Evolutionary conservation across 2,888 invertebrate species (phyloP), one percentile per base, ranked within the genome.

Genomic region (Ypsolopha scabrella): DNA sequence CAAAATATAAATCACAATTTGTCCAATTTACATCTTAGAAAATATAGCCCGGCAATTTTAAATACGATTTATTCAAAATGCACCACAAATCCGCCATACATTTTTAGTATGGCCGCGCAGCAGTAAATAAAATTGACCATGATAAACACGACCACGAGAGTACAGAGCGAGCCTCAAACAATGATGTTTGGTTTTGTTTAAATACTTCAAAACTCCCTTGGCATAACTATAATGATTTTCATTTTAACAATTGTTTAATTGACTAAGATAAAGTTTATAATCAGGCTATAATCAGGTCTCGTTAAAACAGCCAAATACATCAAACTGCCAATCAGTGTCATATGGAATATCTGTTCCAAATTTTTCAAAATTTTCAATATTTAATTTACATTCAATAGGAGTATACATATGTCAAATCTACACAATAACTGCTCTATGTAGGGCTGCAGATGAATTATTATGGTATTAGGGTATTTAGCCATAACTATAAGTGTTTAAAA

Each of bases 261-360:
- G 59, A 43, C 57, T 58, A 13, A 61, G 44, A 52, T 48, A 57
- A 48, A 55, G 51, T 13, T 57, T 50, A 47, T 48, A 37, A 50
- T 54, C 60, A 6, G 48, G n/a, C n/a, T 43, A 11, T 59, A 60
- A 50, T 60, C 57, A 35, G 58, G 59, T 4, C 58, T 44, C 7
- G 57, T 59, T 24, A 58, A 24, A 11, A 59, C 54, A 34, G 52
- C 48, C 34, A 60, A 51, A 33, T 58, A 60, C 57, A 58, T 60
- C 2, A 60, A 37, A 44, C 54, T 52, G 48, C 53, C 55, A 10
- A 50, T 50, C 7, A 50, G 37, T 7, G 11, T 34, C 44, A 43
- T 50, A 50, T 7, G 48, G 53, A 36, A 50, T n/a, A 8, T 54
- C 6, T 35, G 34, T 47, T 34, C 9, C 14, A 50, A 38, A 39